Evolutionary conservation across 1,140 invertebrate species (phyloP).

Genomic region (Diachasma alloeum): DNA sequence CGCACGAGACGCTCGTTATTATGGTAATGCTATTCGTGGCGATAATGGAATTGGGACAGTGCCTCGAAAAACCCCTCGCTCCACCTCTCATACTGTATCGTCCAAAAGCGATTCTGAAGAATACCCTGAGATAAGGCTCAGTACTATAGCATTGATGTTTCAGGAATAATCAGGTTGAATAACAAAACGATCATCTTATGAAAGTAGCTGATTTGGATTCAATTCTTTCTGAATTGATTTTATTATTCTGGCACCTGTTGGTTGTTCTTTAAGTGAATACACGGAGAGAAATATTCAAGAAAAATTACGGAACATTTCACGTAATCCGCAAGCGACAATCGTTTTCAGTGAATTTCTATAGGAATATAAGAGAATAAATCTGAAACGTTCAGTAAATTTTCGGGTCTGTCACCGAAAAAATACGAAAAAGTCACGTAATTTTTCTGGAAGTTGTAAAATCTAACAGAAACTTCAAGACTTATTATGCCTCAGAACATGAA

Average conservation of each 20-base stretch:
- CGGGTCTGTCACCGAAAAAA: too few species aligned
- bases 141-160: not conserved
- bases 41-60: conserved; percentile 50
- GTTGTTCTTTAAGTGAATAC: not conserved
- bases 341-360: too few species aligned
- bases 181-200: not conserved
- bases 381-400: too few species aligned
- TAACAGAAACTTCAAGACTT: too few species aligned
- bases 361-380: too few species aligned
- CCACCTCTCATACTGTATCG: not conserved
- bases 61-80: conserved; percentile 26
- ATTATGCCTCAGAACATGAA: too few species aligned
- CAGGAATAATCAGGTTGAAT: not conserved
- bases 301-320: too few species aligned
- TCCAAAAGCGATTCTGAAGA: not conserved
- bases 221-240: not conserved
- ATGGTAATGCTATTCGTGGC: conserved; percentile 48
- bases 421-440: too few species aligned
- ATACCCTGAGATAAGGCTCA: not conserved
- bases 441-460: too few species aligned
- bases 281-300: too few species aligned
- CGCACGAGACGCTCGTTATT: conserved; percentile 41
- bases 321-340: too few species aligned
- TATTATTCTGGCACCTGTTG: not conserved
- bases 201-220: not conserved